Conservation (phyloP, 2,113 vertebrate genomes). For the Pandion haliaetus region DNA sequence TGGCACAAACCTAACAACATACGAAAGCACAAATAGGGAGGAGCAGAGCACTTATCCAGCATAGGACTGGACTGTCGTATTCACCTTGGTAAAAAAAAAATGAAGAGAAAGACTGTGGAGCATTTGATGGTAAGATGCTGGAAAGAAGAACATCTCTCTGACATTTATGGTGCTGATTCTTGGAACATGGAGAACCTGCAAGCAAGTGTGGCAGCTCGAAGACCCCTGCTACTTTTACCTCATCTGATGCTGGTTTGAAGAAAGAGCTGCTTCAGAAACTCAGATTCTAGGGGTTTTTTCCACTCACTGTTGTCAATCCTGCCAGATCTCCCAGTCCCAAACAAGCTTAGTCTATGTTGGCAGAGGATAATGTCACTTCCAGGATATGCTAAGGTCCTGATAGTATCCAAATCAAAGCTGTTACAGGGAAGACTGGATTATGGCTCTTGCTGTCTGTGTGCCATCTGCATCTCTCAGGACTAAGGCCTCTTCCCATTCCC, state of each 20-base stretch:
- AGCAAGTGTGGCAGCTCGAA: neutral
- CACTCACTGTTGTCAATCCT: neutral
- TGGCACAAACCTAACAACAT: neutral
- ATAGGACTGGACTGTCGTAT: neutral
- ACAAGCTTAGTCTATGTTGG: slow-evolving; percentile 35
- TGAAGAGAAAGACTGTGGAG: neutral
- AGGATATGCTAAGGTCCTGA: slow-evolving; percentile 66
- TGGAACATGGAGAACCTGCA: neutral
- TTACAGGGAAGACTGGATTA: slow-evolving; percentile 12
- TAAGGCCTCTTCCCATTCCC: slow-evolving; percentile 52
- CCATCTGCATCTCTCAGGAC: slow-evolving; percentile 62
- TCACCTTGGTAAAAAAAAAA: neutral
- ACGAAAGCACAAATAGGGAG: slow-evolving; percentile 35
- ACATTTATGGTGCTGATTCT: slow-evolving; percentile 41
- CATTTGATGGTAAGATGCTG: neutral
- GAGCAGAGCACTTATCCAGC: neutral
- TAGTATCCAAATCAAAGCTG: slow-evolving; percentile 15
- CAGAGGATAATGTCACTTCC: slow-evolving; percentile 58
- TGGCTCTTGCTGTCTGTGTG: slow-evolving; percentile 20
- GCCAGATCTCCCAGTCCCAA: neutral
- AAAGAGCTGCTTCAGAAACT: slow-evolving; percentile 17
- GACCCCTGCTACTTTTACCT: slow-evolving; percentile 39
- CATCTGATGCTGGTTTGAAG: slow-evolving; percentile 18
- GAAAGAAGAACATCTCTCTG: slow-evolving; percentile 2
- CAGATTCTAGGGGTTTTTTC: neutral